Percentiles rank a stretch among this genome's conserved stretches.
These are phyloP conservation scores for Trochalopteron elliotii DNA, from an alignment of 2,113 vertebrate species.

Conservation along the genomic window DNA sequence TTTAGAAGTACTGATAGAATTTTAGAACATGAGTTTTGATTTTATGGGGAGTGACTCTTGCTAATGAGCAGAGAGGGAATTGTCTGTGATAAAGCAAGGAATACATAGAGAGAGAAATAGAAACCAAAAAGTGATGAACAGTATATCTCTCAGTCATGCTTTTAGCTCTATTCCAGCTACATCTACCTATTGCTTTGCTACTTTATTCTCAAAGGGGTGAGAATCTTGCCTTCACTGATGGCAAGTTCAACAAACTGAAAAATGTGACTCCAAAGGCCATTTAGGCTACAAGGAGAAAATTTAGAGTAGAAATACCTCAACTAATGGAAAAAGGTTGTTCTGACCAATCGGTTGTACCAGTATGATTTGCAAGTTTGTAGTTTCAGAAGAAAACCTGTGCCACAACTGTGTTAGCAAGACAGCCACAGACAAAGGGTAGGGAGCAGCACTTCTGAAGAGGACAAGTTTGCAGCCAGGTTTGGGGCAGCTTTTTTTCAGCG, in stretches of 20 bases:
- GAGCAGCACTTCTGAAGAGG: not conserved
- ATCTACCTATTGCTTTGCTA: not conserved
- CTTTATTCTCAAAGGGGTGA: not conserved
- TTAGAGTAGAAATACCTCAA: not conserved
- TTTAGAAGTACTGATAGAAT: not conserved
- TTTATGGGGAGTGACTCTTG: not conserved
- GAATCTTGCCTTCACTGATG: not conserved
- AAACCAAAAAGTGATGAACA: not conserved
- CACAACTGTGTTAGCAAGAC: not conserved
- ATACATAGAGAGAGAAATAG: not conserved
- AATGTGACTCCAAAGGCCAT: not conserved
- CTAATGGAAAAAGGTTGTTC: not conserved
- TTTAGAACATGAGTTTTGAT: not conserved
- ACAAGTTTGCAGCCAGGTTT: not conserved
- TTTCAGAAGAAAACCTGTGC: not conserved
- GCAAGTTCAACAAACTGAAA: not conserved
- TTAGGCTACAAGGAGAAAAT: not conserved
- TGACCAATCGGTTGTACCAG: accelerated
- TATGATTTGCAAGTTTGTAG: not conserved
- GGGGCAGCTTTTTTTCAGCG: not conserved
- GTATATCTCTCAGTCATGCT: not conserved
- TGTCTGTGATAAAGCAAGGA: not conserved
- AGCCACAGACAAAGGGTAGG: not conserved
- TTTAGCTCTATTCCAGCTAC: not conserved
- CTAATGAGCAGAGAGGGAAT: not conserved